Evolutionary conservation across 2,113 vertebrate species (phyloP).

Genomic region (Corvus cornix): DNA sequence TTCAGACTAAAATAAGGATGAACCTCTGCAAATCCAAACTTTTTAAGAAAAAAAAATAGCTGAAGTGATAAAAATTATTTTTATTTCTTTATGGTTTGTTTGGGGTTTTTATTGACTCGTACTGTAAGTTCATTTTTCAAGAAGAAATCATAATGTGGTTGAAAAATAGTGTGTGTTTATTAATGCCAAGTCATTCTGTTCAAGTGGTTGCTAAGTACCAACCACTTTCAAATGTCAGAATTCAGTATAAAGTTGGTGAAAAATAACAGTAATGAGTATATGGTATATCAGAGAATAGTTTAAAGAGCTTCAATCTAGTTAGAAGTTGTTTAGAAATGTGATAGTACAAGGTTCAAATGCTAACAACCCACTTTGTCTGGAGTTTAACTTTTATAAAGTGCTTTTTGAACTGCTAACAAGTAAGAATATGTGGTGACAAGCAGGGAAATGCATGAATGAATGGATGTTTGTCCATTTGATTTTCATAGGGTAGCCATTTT

Average conservation of each 20-base stretch:
- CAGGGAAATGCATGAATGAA: background rate
- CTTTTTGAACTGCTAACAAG: background rate
- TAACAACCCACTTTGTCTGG: fast-evolving
- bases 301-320: background rate
- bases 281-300: background rate
- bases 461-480: background rate
- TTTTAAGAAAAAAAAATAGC: background rate
- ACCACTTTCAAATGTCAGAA: background rate
- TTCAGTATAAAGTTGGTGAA: background rate
- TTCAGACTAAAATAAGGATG: background rate
- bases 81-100: background rate
- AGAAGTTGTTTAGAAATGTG: background rate
- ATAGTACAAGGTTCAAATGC: background rate
- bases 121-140: background rate
- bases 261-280: background rate
- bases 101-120: background rate
- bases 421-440: background rate
- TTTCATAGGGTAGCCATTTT: background rate
- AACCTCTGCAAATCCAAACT: background rate
- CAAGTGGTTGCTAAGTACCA: background rate
- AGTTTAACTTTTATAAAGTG: background rate
- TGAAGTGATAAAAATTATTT: background rate
- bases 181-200: background rate
- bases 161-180: background rate
- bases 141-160: background rate